Conservation (phyloP, 2,113 vertebrate genomes). For the Poeciliopsis turrubarensis region DNA sequence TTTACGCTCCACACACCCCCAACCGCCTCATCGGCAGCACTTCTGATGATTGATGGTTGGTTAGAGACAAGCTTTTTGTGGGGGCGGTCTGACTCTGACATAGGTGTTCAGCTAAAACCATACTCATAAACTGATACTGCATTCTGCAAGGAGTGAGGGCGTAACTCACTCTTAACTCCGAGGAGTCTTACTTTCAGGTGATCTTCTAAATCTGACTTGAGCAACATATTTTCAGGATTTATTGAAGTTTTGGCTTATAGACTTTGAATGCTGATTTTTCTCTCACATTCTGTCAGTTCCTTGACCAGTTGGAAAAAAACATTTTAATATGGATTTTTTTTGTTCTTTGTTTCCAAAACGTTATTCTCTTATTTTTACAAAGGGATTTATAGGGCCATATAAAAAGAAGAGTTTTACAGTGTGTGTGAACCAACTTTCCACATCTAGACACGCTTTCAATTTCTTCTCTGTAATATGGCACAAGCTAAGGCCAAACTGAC, state of each 20-base stretch:
- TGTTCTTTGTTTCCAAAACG: background rate
- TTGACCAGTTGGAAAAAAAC: background rate
- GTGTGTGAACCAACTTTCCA: no score
- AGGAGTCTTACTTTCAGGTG: background rate
- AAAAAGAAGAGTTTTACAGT: background rate
- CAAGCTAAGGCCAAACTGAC: background rate
- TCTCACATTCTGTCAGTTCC: background rate
- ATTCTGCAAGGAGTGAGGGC: background rate
- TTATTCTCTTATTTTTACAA: background rate
- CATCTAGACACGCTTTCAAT: no score
- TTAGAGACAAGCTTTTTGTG: conserved; percentile 7
- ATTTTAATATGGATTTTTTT: background rate
- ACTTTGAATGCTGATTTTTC: background rate
- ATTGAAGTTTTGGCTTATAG: background rate
- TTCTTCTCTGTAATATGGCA: no score
- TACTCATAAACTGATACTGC: background rate
- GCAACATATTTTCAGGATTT: background rate
- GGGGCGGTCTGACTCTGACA: background rate
- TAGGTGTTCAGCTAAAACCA: background rate
- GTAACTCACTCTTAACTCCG: background rate
- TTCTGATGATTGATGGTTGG: conserved; percentile 49
- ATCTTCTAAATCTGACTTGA: background rate
- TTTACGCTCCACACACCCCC: conserved; percentile 37
- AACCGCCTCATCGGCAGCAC: conserved; percentile 9
- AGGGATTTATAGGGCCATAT: background rate